Evolutionary conservation across 2,888 invertebrate species (phyloP).

Genomic region (Unio pictorum): DNA sequence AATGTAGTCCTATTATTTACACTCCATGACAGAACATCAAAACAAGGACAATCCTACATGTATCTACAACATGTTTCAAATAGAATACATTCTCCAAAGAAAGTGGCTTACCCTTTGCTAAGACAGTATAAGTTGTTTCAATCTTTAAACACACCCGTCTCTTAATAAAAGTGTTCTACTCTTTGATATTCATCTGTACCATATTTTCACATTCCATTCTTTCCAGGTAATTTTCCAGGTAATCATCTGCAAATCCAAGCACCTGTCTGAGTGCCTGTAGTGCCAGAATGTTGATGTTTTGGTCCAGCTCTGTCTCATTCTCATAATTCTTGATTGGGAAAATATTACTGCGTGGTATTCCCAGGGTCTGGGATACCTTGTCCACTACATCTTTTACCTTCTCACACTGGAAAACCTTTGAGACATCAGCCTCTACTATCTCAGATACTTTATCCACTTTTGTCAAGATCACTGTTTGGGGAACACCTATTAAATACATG

Average conservation of each 20-base stretch:
- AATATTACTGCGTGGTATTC: conserved; percentile 26
- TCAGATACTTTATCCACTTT: conserved; percentile 34
- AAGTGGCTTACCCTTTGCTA: too few relatives aligned
- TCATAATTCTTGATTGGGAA: conserved; percentile 40
- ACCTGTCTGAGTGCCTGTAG: conserved; percentile 27
- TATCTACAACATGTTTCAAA: too few relatives aligned
- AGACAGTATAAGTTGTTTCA: too few relatives aligned
- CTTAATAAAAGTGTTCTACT: too few relatives aligned
- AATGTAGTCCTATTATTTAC: too few relatives aligned
- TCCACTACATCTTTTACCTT: conserved; percentile 20
- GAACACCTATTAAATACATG: conserved; percentile 9
- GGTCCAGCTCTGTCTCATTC: conserved; percentile 24
- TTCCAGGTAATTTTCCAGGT: conserved; percentile 16
- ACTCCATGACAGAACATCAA: too few relatives aligned
- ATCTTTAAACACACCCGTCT: too few relatives aligned
- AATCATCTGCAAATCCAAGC: conserved; percentile 27
- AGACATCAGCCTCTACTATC: conserved; percentile 19
- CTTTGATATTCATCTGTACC: too few relatives aligned
- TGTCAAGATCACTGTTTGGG: conserved; percentile 33
- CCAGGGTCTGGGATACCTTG: conserved; percentile 22
- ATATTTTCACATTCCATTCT: neutral
- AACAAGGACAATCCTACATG: too few relatives aligned
- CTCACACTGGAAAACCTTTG: conserved; percentile 13
- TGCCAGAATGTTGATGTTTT: conserved; percentile 22
- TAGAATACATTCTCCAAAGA: too few relatives aligned